phyloP scores from a whole-genome alignment of 1,140 invertebrate genomes.

The Drosophila truncata region DNA sequence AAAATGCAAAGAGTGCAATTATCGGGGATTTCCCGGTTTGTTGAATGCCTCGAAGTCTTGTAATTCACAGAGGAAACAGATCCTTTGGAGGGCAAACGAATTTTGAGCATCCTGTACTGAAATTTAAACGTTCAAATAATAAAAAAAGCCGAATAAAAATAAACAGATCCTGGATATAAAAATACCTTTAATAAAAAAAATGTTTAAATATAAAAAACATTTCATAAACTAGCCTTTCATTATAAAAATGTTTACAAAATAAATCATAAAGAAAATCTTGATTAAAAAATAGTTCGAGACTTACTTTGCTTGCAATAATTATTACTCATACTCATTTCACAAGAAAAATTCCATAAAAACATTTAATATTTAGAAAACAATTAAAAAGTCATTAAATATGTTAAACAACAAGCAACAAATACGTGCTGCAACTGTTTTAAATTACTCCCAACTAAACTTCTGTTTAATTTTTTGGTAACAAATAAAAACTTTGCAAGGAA shows the following conservation, averaged over 20 bases:
- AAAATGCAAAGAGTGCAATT: constrained; percentile 56
- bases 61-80: constrained; percentile 6
- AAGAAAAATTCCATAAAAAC: no score
- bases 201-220: neutral
- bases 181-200: neutral
- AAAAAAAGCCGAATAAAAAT: neutral
- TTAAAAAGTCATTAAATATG: no score
- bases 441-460: neutral
- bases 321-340: no score
- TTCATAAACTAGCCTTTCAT: neutral
- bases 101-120: neutral
- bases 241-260: neutral
- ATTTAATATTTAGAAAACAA: no score
- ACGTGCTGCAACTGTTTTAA: neutral
- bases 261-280: no score
- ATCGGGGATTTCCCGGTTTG: constrained; percentile 35
- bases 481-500: constrained; percentile 3
- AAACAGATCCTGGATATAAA: no score
- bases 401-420: no score
- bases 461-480: neutral
- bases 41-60: constrained; percentile 21
- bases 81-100: neutral
- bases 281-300: no score
- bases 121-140: neutral
- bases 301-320: no score